Evolutionary conservation across 1,140 invertebrate genomes (phyloP).

Genomic region (Stegodyphus dumicola): DNA sequence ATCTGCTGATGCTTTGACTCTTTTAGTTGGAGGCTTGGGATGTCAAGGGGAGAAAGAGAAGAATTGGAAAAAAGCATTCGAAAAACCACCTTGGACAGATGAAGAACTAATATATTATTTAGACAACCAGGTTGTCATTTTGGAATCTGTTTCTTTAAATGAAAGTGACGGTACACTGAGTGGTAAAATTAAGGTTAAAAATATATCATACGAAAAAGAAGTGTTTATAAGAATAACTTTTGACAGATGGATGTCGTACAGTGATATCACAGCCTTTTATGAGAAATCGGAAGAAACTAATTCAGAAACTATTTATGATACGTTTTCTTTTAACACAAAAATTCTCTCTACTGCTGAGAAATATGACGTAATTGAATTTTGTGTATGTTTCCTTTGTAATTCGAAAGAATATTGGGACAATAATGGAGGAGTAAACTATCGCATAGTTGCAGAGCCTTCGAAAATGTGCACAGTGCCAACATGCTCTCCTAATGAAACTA

Average conservation of each 20-base stretch:
- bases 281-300: slow-evolving; percentile 69
- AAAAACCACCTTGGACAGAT: slow-evolving; percentile 93
- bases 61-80: slow-evolving; percentile 82
- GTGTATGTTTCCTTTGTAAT: slow-evolving; percentile 82
- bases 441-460: slow-evolving; percentile 68
- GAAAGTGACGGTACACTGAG: slow-evolving; percentile 81
- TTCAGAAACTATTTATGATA: slow-evolving; percentile 76
- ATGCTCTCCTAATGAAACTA: background rate
- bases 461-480: background rate
- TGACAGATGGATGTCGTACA: slow-evolving; percentile 82
- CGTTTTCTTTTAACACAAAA: slow-evolving; percentile 87
- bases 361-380: slow-evolving; percentile 81
- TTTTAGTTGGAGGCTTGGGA: slow-evolving; percentile 65
- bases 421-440: slow-evolving; percentile 82
- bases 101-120: slow-evolving; percentile 84
- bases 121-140: slow-evolving; percentile 81
- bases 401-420: slow-evolving; percentile 89
- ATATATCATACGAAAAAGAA: slow-evolving; percentile 87
- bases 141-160: slow-evolving; percentile 93
- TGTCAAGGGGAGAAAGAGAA: slow-evolving; percentile 68
- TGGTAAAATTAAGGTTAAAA: slow-evolving; percentile 94
- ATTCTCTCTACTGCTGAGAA: slow-evolving; percentile 76
- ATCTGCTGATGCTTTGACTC: slow-evolving; percentile 1
- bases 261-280: slow-evolving; percentile 82
- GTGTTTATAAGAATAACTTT: slow-evolving; percentile 82